These are phyloP conservation scores for Egretta garzetta DNA, from an alignment of 2,113 vertebrate species.

Conservation along the genomic window DNA sequence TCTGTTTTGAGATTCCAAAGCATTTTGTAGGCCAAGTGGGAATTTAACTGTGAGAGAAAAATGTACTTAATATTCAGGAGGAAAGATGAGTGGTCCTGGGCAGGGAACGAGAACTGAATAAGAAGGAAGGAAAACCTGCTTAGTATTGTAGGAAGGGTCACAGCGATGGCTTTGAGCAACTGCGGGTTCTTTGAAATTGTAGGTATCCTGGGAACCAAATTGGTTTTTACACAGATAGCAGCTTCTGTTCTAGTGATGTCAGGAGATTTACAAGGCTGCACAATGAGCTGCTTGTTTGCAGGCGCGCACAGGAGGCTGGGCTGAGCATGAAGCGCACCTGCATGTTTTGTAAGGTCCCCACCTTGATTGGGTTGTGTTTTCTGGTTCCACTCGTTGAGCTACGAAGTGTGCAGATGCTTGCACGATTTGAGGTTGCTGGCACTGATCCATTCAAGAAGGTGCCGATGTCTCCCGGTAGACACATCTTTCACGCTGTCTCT, in stretches of 20 bases:
- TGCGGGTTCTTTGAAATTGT: constrained; percentile 23
- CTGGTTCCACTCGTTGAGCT: background rate
- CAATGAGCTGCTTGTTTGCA: constrained; percentile 55
- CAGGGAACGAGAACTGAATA: constrained; percentile 1
- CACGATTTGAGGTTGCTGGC: background rate
- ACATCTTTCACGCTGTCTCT: background rate
- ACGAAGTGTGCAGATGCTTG: rapidly evolving
- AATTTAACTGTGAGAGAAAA: constrained; percentile 38
- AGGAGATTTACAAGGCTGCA: constrained; percentile 13
- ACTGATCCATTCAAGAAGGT: background rate
- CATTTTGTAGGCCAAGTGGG: constrained; percentile 39
- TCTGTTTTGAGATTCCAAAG: constrained; percentile 49
- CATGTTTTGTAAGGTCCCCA: background rate
- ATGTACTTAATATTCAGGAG: constrained; percentile 55
- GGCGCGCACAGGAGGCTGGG: background rate
- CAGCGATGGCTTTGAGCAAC: background rate
- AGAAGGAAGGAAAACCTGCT: constrained; percentile 19
- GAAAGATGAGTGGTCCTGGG: constrained; percentile 23
- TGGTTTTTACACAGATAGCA: background rate
- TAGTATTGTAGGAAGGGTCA: constrained; percentile 27
- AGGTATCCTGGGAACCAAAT: constrained; percentile 62
- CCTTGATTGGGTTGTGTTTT: background rate
- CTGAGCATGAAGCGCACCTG: constrained; percentile 12
- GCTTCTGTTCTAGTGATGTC: constrained; percentile 56
- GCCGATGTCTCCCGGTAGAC: background rate